Conservation (phyloP, 2,888 invertebrate genomes). For the Halictus quadricinctus region DNA sequence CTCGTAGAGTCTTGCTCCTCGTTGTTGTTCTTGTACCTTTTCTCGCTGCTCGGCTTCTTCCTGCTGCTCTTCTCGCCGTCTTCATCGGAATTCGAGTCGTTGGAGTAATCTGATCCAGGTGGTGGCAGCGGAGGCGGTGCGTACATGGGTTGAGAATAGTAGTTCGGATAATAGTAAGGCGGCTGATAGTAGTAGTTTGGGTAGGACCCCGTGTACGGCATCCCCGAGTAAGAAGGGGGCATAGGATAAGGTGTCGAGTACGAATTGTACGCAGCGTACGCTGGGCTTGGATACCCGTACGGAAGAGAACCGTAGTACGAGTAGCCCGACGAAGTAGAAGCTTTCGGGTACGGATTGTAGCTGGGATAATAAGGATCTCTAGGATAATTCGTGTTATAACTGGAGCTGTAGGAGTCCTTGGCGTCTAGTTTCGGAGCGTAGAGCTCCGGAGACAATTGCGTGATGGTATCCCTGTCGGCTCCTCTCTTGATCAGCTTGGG, state of each 20-base stretch:
- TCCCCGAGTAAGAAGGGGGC: slow-evolving; percentile 51
- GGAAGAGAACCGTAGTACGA: slow-evolving; percentile 55
- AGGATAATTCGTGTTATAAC: slow-evolving; percentile 69
- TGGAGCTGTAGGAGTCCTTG: slow-evolving; percentile 74
- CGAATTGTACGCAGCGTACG: slow-evolving; percentile 49
- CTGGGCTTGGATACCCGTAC: slow-evolving; percentile 33
- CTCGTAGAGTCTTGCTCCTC: slow-evolving; percentile 39
- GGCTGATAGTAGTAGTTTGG: slow-evolving; percentile 76
- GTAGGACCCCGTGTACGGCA: slow-evolving; percentile 64
- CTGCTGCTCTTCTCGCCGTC: slow-evolving; percentile 34
- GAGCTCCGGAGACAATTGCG: slow-evolving; percentile 74
- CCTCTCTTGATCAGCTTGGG: slow-evolving; percentile 79
- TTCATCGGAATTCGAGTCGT: slow-evolving; percentile 52
- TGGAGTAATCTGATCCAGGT: slow-evolving; percentile 52
- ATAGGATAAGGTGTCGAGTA: slow-evolving; percentile 57
- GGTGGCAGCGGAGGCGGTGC: slow-evolving; percentile 68
- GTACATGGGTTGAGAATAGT: slow-evolving; percentile 73
- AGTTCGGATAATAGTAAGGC: slow-evolving; percentile 73
- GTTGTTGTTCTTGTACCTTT: slow-evolving; percentile 68
- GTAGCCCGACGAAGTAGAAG: slow-evolving; percentile 33
- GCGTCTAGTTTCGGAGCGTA: slow-evolving; percentile 76
- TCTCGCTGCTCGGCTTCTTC: slow-evolving; percentile 47
- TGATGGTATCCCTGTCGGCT: slow-evolving; percentile 67
- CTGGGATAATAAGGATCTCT: slow-evolving; percentile 72
- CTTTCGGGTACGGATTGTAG: slow-evolving; percentile 72